A percentile compares a stretch with the other conserved stretches of the same genome.
phyloP scores from a whole-genome alignment of 1,140 invertebrate species.

The Solen grandis region DNA sequence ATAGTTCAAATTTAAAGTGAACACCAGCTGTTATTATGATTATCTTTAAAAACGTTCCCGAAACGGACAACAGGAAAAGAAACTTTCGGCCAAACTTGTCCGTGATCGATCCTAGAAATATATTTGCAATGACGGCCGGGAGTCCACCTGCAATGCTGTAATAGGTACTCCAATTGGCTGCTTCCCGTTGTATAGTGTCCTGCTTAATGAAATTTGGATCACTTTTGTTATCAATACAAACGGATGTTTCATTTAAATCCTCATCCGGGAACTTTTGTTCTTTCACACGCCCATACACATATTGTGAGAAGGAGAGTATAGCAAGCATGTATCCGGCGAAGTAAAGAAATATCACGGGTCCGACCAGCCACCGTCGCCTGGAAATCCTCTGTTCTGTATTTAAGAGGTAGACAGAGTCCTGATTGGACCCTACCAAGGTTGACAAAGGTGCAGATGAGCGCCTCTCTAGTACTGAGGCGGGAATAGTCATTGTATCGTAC shows the following conservation, averaged over 20 bases:
- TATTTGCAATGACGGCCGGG: conserved; percentile 39
- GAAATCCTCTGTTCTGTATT: conserved; percentile 15
- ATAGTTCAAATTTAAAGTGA: conserved; percentile 34
- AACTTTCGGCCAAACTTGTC: conserved; percentile 54
- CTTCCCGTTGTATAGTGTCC: conserved; percentile 12
- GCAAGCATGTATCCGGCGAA: conserved; percentile 33
- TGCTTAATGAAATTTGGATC: conserved; percentile 12
- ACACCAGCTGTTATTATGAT: conserved; percentile 17
- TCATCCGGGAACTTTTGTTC: conserved; percentile 26
- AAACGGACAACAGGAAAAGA: conserved; percentile 33
- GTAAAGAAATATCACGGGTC: conserved; percentile 32
- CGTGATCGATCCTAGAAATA: conserved; percentile 42
- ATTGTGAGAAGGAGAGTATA: conserved; percentile 16
- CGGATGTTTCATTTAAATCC: conserved; percentile 16
- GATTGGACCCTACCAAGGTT: conserved; percentile 23
- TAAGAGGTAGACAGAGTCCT: conserved; percentile 34
- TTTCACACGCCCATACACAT: conserved; percentile 28
- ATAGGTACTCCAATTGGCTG: conserved; percentile 32
- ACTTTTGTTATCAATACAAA: conserved; percentile 24
- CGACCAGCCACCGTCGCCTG: conserved; percentile 32
- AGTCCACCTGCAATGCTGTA: conserved; percentile 29
- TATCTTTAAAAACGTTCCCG: conserved; percentile 43
- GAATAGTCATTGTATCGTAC: conserved; percentile 12
- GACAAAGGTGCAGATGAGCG: neutral
- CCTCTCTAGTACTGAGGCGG: conserved; percentile 3